These are phyloP conservation scores for Dynastes maya DNA, from an alignment of 2,888 invertebrate species.

Conservation along the genomic window DNA sequence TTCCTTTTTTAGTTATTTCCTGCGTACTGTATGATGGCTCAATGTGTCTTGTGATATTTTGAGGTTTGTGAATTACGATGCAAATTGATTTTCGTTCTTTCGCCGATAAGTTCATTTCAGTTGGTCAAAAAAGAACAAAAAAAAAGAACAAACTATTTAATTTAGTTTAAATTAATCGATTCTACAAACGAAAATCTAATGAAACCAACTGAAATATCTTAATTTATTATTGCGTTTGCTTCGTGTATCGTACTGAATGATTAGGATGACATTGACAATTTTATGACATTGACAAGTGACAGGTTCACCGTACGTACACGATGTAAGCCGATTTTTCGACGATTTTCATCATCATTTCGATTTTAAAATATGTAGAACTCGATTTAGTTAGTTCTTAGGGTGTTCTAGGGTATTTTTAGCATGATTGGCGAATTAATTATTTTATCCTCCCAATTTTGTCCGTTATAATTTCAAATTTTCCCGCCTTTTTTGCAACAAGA, in stretches of 20 bases:
- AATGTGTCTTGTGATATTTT: constrained; percentile 72
- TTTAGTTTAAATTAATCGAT: no score
- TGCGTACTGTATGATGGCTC: constrained; percentile 66
- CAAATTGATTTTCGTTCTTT: constrained; percentile 37
- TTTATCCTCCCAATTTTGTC: constrained; percentile 26
- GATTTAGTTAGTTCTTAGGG: constrained; percentile 37
- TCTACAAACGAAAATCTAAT: neutral
- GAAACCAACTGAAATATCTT: constrained; percentile 41
- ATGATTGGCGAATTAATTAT: constrained; percentile 47
- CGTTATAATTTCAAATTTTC: neutral
- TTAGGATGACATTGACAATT: no score
- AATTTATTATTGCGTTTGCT: constrained; percentile 5
- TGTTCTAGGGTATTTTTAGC: constrained; percentile 27
- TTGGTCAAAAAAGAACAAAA: constrained; percentile 22
- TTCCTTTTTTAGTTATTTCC: constrained; percentile 48
- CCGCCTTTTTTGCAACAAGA: constrained; percentile 8
- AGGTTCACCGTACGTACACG: no score
- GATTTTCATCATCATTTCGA: neutral
- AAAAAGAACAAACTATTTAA: neutral
- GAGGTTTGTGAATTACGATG: constrained; percentile 67
- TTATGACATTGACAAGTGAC: no score
- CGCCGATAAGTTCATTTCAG: constrained; percentile 22
- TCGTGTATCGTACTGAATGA: neutral
- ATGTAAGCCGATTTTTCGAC: no score
- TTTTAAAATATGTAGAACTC: neutral